Conservation (phyloP, 2,797 vertebrate species). For the Lithobates pipiens region DNA sequence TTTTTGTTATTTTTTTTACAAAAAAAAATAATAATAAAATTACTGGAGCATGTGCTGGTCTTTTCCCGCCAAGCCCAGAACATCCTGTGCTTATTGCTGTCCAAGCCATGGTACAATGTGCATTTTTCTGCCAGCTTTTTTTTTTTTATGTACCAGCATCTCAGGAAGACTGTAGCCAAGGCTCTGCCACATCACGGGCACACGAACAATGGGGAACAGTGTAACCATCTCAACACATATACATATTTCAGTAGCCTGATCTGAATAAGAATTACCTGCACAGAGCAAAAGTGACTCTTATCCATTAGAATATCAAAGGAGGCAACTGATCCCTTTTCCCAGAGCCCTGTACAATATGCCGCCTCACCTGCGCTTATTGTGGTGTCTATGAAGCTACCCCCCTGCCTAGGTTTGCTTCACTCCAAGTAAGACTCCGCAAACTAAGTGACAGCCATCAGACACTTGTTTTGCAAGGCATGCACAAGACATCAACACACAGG, state of each 20-base stretch:
- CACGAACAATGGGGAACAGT: constrained; percentile 52
- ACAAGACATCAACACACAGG: neutral
- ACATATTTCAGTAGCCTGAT: constrained; percentile 65
- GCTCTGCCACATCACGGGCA: constrained; percentile 39
- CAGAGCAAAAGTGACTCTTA: constrained; percentile 49
- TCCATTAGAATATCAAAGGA: constrained; percentile 48
- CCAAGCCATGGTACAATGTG: neutral
- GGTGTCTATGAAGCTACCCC: neutral
- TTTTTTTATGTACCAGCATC: constrained; percentile 12
- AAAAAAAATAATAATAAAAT: neutral
- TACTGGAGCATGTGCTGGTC: constrained; percentile 19
- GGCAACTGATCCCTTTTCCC: constrained; percentile 34
- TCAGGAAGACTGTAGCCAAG: constrained; percentile 35
- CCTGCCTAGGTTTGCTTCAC: neutral
- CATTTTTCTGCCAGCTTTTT: constrained; percentile 44
- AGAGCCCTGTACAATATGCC: constrained; percentile 2
- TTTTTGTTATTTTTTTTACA: neutral
- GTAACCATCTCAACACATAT: constrained; percentile 61
- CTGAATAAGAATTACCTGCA: constrained; percentile 49
- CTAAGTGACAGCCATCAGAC: neutral
- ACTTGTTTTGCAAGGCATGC: neutral
- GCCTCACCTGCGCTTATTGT: neutral
- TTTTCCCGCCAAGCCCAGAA: constrained; percentile 10
- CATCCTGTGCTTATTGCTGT: constrained; percentile 17
- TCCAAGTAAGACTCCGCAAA: neutral